Evolutionary conservation across 2,113 vertebrate genomes (phyloP).

Genomic region (Bufo bufo): DNA sequence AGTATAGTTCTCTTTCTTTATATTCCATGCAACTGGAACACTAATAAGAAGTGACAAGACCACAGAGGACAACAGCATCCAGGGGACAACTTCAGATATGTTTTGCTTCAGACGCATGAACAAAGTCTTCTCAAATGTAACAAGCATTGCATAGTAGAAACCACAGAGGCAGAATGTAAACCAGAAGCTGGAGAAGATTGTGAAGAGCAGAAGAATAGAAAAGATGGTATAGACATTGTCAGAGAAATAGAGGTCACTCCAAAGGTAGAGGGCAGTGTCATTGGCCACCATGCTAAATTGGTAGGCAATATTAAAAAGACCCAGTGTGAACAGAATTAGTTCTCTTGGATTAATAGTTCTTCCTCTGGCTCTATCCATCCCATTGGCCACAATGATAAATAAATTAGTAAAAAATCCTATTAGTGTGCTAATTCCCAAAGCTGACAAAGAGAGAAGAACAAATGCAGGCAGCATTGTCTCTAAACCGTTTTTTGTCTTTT

Average conservation of each 20-base stretch:
- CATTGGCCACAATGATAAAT: constrained; percentile 63
- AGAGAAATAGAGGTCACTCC: constrained; percentile 31
- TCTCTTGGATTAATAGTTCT: constrained; percentile 62
- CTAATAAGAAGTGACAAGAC: constrained; percentile 43
- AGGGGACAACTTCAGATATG: constrained; percentile 10
- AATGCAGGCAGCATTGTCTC: constrained; percentile 12
- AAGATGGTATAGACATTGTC: constrained; percentile 55
- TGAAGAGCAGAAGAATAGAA: constrained; percentile 58
- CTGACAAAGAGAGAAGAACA: background rate
- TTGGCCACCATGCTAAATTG: constrained; percentile 1
- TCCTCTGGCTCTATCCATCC: constrained; percentile 59
- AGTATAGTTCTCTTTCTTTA: background rate
- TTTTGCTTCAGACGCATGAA: constrained; percentile 51
- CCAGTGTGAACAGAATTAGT: constrained; percentile 63
- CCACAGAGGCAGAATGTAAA: constrained; percentile 63
- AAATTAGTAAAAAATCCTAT: constrained; percentile 64
- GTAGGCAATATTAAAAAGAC: constrained; percentile 62
- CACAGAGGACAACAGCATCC: constrained; percentile 43
- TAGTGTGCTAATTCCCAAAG: constrained; percentile 50
- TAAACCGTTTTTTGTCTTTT: background rate
- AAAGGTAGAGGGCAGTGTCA: background rate
- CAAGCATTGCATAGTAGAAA: constrained; percentile 62
- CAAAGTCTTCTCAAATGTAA: constrained; percentile 51
- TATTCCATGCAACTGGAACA: constrained; percentile 46
- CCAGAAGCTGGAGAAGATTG: constrained; percentile 60